A percentile compares a stretch with the other conserved stretches of the same genome.
These are phyloP conservation scores for Pelmatolapia mariae DNA, from an alignment of 2,113 vertebrate genomes.

Conservation along the genomic window DNA sequence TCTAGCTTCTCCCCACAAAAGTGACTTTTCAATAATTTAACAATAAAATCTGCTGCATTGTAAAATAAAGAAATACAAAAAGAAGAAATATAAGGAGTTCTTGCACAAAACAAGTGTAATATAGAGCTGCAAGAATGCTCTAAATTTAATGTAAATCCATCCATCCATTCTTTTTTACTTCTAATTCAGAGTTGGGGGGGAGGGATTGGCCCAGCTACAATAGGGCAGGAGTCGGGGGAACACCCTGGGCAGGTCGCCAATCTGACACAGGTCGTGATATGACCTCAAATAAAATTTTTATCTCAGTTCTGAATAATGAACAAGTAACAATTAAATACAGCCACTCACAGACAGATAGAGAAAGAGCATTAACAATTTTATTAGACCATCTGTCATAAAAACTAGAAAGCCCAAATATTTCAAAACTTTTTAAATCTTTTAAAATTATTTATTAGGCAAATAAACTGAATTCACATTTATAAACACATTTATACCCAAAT, in stretches of 20 bases:
- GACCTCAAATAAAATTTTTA: not conserved
- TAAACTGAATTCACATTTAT: not conserved
- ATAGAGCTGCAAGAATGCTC: not conserved
- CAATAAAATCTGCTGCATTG: not conserved
- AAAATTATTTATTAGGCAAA: not conserved
- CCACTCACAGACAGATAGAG: not conserved
- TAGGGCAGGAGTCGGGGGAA: not conserved
- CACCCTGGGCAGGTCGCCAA: not conserved
- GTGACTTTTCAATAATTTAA: not conserved
- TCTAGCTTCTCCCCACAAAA: not conserved
- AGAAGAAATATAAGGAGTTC: not conserved
- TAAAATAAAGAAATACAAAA: not conserved
- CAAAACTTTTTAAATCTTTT: not conserved
- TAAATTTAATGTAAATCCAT: not conserved
- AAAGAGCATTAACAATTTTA: not conserved
- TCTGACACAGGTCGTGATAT: not conserved
- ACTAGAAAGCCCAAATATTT: not conserved
- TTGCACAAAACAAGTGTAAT: not conserved
- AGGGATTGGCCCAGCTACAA: not conserved
- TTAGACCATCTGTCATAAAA: not conserved
- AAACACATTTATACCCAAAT: not conserved
- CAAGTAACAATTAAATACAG: not conserved
- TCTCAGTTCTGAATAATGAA: not conserved
- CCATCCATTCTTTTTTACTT: not conserved
- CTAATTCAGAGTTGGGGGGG: not conserved